phyloP scores from a whole-genome alignment of 2,888 invertebrate species.

The Tiliacea aurago region DNA sequence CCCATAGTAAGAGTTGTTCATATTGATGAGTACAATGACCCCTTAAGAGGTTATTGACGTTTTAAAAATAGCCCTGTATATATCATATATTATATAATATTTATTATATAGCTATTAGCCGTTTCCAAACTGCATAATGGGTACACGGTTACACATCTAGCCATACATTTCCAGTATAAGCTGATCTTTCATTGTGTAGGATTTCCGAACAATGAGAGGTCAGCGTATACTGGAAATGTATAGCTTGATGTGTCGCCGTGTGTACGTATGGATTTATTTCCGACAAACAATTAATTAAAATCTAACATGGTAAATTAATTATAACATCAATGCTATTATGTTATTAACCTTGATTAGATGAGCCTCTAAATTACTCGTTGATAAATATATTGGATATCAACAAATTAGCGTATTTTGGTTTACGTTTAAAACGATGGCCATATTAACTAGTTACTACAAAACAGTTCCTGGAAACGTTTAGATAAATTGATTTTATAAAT shows the following conservation, averaged over 20 bases:
- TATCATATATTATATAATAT: too few relatives aligned
- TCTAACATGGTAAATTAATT: conserved; percentile 14
- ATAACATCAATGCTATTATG: conserved; percentile 15
- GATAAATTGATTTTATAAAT: conserved; percentile 6
- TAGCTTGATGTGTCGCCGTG: too few relatives aligned
- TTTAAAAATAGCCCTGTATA: too few relatives aligned
- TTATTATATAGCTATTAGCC: not conserved
- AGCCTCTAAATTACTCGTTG: conserved; percentile 27
- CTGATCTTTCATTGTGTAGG: too few relatives aligned
- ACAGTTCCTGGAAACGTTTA: conserved; percentile 1
- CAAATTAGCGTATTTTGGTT: conserved; percentile 31
- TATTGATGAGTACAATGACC: too few relatives aligned
- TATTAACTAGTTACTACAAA: not conserved
- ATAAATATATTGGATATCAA: conserved; percentile 22
- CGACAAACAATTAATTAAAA: conserved; percentile 18
- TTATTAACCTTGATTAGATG: conserved; percentile 32
- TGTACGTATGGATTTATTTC: not conserved
- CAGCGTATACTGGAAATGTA: too few relatives aligned
- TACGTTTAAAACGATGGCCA: not conserved
- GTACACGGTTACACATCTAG: too few relatives aligned
- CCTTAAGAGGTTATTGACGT: too few relatives aligned
- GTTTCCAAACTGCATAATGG: not conserved
- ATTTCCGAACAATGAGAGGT: too few relatives aligned
- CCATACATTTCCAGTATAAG: too few relatives aligned
- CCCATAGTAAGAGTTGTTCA: too few relatives aligned